phyloP scores from a whole-genome alignment of 2,113 vertebrate species.

The Gavia stellata region DNA sequence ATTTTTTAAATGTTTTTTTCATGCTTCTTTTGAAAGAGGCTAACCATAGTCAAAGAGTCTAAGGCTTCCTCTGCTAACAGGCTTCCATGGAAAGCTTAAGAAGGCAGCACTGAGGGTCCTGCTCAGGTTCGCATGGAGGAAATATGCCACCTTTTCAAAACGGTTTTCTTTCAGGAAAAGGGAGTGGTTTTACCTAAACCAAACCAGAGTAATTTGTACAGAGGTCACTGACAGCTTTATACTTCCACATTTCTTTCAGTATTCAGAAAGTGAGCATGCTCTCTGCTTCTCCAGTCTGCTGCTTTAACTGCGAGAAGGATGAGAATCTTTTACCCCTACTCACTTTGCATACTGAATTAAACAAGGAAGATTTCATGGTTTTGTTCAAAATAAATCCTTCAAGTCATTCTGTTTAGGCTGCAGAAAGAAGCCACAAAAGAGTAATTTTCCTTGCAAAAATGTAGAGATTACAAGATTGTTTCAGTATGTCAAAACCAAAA shows the following conservation, averaged over 20 bases:
- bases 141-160: not conserved
- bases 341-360: not conserved
- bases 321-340: not conserved
- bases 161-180: not conserved
- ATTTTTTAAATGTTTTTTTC: not conserved
- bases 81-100: not conserved
- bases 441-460: not conserved
- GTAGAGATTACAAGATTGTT: not conserved
- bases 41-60: not conserved
- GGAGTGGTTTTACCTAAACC: not conserved
- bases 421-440: not conserved
- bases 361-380: not conserved
- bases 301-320: not conserved
- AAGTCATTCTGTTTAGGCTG: not conserved
- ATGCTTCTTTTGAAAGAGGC: not conserved
- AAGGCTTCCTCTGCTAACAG: not conserved
- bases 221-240: not conserved
- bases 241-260: not conserved
- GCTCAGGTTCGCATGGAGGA: accelerated
- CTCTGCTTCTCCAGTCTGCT: not conserved
- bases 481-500: not conserved
- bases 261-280: not conserved
- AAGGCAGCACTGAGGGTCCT: not conserved
- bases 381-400: not conserved
- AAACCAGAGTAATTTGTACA: not conserved